phyloP scores from a whole-genome alignment of 2,888 invertebrate genomes.

The Noctuana brunneofusca region DNA sequence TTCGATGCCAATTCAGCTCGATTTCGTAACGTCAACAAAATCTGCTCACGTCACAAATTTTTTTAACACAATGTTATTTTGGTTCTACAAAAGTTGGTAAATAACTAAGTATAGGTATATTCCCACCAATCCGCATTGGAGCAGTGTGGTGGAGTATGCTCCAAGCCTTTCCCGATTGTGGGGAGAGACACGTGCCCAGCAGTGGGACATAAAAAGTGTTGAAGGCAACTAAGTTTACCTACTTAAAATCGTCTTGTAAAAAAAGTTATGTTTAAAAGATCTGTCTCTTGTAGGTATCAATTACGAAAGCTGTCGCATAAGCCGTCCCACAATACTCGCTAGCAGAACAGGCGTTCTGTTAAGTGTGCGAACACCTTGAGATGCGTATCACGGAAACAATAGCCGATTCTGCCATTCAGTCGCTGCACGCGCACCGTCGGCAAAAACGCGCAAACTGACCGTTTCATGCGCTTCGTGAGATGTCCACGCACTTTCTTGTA shows the following conservation, averaged over 20 bases:
- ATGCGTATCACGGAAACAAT: conserved; percentile 63
- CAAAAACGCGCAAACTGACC: conserved; percentile 43
- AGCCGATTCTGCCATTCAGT: conserved; percentile 42
- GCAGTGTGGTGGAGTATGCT: no score
- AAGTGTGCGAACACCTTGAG: conserved; percentile 54
- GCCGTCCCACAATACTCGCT: conserved; percentile 18
- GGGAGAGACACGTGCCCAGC: no score
- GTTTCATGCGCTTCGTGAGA: conserved; percentile 39
- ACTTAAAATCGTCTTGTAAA: neutral
- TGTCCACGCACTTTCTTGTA: conserved; percentile 1
- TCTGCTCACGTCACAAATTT: no score
- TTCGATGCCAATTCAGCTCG: no score
- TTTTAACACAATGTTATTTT: no score
- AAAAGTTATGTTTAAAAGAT: neutral
- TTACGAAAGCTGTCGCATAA: neutral
- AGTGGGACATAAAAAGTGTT: no score
- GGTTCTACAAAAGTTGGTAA: no score
- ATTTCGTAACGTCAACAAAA: no score
- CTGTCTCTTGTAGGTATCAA: neutral
- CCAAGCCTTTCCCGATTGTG: no score
- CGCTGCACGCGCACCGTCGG: conserved; percentile 45
- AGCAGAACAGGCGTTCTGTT: conserved; percentile 20
- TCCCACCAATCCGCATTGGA: no score
- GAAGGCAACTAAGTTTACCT: no score
- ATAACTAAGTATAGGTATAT: no score